These are phyloP conservation scores for Linurgus olivaceus DNA, from an alignment of 2,797 vertebrate genomes.

Conservation along the genomic window DNA sequence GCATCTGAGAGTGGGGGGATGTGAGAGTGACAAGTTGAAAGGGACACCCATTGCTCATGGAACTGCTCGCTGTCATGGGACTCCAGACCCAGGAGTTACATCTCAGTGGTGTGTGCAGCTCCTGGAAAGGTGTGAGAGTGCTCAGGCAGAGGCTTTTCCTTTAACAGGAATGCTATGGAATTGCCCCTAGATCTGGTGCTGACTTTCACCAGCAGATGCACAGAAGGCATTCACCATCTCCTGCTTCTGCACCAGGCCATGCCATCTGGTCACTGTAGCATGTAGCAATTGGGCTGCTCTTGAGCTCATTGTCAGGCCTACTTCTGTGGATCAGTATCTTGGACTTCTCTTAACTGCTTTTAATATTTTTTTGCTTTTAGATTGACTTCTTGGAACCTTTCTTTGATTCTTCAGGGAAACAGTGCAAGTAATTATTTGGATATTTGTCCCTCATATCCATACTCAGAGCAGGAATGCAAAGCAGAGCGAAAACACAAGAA, in stretches of 20 bases:
- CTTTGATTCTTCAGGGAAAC: background rate
- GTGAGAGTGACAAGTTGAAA: fast-evolving
- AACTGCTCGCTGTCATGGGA: background rate
- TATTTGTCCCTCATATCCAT: background rate
- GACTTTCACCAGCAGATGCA: background rate
- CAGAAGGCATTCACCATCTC: background rate
- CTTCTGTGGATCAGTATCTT: background rate
- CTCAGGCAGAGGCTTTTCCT: fast-evolving
- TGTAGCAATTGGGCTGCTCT: background rate
- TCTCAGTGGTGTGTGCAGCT: background rate
- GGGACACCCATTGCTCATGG: background rate
- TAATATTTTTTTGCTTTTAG: background rate
- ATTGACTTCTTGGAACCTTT: background rate
- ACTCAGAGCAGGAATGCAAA: background rate
- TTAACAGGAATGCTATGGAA: background rate
- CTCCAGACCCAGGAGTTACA: background rate
- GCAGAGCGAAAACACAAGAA: background rate
- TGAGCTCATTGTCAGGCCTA: background rate
- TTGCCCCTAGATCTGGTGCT: background rate
- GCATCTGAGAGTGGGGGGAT: background rate
- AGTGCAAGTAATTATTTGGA: background rate
- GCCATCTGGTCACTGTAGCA: background rate
- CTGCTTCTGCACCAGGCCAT: background rate
- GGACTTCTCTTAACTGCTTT: background rate
- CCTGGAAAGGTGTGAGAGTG: background rate